Base-by-base conservation (phyloP, 2,888 invertebrate species). In the Drosophila diplacantha region DNA sequence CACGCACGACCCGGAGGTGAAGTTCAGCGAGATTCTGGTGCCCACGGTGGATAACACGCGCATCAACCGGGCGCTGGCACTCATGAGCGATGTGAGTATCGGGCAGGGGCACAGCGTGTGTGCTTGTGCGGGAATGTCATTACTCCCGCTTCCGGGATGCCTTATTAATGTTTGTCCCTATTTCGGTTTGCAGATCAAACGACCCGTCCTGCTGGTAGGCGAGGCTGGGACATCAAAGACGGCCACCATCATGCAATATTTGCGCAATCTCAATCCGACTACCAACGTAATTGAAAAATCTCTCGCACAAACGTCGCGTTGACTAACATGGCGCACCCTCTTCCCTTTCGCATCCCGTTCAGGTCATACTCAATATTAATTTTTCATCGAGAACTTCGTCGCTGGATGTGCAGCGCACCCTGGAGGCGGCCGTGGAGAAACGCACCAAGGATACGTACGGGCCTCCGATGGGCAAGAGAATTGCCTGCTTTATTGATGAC, bases 201-300 rank as follows among this genome's bases (percentile, higher is more conserved):
- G 93, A 44, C 96, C 97, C 0, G 93, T 96, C 0, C 89, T 97
- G 5, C 89, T 97, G 4, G 93, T 97, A 0, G 97, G 97, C 1
- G 96, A 97, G 80, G 95, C 96, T 0, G 97, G 97, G 8, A 96
- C 96, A 2, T 96, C 96, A 0, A 97, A 97, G 89, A 96, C 96
- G 0, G 96, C 97, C 0, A 95, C 96, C 47, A 93, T 96, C 58
- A 92, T 93, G 53, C 93, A 95, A 84, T 96, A 95, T 87, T 89
- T 97, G 47, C 90, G 93, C 43, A 91, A 92, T 60, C 85, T 97
- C 29, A 92, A 94, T 72, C 83, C 90, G 1, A 92, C 93, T 31
- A 89, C 90, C 87, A 93, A 91, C 87, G 94, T 94, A 73, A 74
- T 68, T 73, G 55, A 61, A 72, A 55, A 72, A 73, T 53, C 38